These are phyloP conservation scores for Melipona bicolor DNA, from an alignment of 2,888 invertebrate genomes.

Conservation along the genomic window DNA sequence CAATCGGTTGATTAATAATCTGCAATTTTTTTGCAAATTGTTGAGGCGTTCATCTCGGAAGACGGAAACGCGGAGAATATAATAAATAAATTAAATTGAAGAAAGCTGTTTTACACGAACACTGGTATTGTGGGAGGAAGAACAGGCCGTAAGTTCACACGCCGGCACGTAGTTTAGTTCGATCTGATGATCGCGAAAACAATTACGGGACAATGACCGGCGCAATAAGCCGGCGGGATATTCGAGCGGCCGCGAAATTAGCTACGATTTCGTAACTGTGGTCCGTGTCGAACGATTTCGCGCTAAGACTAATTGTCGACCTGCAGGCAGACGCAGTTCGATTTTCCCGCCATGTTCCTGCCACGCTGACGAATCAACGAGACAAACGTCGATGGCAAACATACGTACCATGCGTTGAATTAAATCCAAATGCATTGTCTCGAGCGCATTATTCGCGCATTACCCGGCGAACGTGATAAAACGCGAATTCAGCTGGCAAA, in stretches of 20 bases:
- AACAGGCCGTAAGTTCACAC: background rate
- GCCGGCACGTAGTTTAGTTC: background rate
- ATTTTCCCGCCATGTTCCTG: slow-evolving; percentile 22
- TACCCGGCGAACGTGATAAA: slow-evolving; percentile 59
- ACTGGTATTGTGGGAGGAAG: background rate
- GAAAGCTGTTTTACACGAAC: background rate
- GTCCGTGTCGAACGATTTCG: slow-evolving; percentile 27
- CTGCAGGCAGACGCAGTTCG: slow-evolving; percentile 18
- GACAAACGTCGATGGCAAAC: slow-evolving; percentile 60
- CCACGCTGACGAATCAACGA: slow-evolving; percentile 56
- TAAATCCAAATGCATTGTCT: slow-evolving; percentile 64
- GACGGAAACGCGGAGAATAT: background rate
- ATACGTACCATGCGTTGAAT: slow-evolving; percentile 43
- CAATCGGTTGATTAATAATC: background rate
- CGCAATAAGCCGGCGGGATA: slow-evolving; percentile 20
- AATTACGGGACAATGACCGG: slow-evolving; percentile 17
- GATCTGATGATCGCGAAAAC: slow-evolving; percentile 34
- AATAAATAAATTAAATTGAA: background rate
- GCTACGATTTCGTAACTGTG: slow-evolving; percentile 28
- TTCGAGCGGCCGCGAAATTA: slow-evolving; percentile 44
- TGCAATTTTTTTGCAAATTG: background rate
- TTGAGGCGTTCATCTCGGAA: background rate
- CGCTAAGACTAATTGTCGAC: slow-evolving; percentile 53
- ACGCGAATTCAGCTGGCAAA: slow-evolving; percentile 49
- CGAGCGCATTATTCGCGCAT: slow-evolving; percentile 53